Percentiles rank a stretch among this genome's conserved stretches.
phyloP scores from a whole-genome alignment of 2,113 vertebrate genomes.

The Phalacrocorax brasilianus region DNA sequence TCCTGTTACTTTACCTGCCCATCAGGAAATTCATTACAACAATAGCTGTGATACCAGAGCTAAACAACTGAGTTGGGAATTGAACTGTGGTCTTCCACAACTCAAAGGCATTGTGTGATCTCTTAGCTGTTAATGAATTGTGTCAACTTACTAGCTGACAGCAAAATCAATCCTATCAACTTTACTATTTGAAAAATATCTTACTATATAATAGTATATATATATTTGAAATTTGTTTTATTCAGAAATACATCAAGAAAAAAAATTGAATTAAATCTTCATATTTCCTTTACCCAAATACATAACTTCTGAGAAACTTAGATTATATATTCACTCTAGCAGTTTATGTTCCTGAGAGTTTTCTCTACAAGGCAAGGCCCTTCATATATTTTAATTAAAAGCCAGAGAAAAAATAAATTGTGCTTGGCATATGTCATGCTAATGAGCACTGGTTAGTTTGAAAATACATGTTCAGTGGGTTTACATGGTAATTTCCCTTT shows the following conservation, averaged over 20 bases:
- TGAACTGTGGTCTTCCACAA: not conserved
- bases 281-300: not conserved
- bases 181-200: not conserved
- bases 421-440: not conserved
- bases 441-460: not conserved
- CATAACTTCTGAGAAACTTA: not conserved
- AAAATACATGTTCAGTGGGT: conserved; percentile 4
- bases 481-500: conserved; percentile 14
- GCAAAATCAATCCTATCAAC: not conserved
- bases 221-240: not conserved
- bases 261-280: not conserved
- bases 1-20: not conserved
- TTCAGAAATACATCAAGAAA: not conserved
- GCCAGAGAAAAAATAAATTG: not conserved
- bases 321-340: not conserved
- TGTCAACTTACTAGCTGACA: not conserved
- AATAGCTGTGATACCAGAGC: not conserved
- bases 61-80: not conserved
- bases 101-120: not conserved
- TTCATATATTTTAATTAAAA: conserved; percentile 51
- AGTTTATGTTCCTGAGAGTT: not conserved
- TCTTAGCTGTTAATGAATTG: not conserved
- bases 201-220: not conserved
- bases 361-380: not conserved
- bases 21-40: not conserved